Evolutionary conservation across 2,888 invertebrate genomes (phyloP), one percentile per base, ranked within the genome.

Genomic region (Drosophila incognita): DNA sequence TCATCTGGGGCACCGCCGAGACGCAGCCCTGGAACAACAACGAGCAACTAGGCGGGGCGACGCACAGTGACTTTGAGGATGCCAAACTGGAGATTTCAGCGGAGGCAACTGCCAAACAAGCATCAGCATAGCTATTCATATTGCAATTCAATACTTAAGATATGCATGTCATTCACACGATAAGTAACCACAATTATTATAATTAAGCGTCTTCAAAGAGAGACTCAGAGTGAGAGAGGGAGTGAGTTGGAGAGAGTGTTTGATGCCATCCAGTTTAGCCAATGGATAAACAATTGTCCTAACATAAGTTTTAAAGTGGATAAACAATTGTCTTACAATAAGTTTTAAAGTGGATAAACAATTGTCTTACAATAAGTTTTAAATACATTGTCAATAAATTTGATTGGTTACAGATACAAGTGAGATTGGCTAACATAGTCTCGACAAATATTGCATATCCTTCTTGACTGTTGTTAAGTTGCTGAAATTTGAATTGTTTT

Each of bases 1-100:
- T 96, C 3, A 90, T 96, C 10, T 96, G 96, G 91, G 95, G 95
- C 21, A 95, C 95, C n/a, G 95, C 95, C 2, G 93, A 95, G 68
- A 93, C 94, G 10, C 97, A 97, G 87, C 91, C 94, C 0, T 97
- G 97, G 97, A 89, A 84, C 5, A 73, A 81, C 63, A 59, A 29
- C 3, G 95, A 96, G 81, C 94, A 59, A 1, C 59, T 40, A 3
- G 48, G 46, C 24, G 69, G 74, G 7, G 36, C 64, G 5, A 29
- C 62, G 3, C 42, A 24, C 6, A 68, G 68, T 40, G 68, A 79
- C 54, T 79, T 79, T 54, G 76, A 81, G 24, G 54, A 57, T n/a
- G 77, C 80, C 49, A 83, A 76, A 10, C 58, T 87, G 8, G 51
- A 84, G 38, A 70, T 77, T 18, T 51, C 42, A 1, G 21, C 40